Base-by-base conservation (phyloP, 2,888 invertebrate species). In the Neria commutata region DNA sequence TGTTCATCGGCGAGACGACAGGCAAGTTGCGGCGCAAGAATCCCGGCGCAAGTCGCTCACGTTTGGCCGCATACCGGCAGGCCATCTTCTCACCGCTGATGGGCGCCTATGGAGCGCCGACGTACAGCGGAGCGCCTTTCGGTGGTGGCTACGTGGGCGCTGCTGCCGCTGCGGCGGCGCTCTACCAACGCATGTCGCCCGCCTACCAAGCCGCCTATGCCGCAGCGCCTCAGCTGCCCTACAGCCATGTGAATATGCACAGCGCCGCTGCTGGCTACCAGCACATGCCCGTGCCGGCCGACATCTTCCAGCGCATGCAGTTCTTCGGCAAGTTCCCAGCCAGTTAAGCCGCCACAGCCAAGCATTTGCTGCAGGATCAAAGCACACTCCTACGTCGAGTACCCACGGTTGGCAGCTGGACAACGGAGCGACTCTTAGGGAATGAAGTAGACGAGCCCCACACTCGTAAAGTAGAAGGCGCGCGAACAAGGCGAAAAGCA, bases 1-100 rank as follows among this genome's bases (percentile, higher is more conserved):
- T 99, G 14, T 98, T 97, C 80, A 99, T 99, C 75, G 98, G 98
- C 0, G 95, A 96, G 1, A 95, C 96, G 0, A 98, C 98, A 0
- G 98, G 98, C 2, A 99, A 99, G 83, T 83, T 99, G 58, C 86
- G 98, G 4, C 83, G 98, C 58, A 85, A 96, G 62, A 94, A 95
- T 24, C 95, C 96, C 1, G 93, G 94, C 0, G 94, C 94, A 0
- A 93, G 94, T 6, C 85, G 96, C 59, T 92, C 92, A 11, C 85
- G 96, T 5, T 82, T 97, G 25, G 95, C 95, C 0, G 95, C 95
- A 17, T 93, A 95, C 76, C 93, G 94, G 72, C 85, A 94, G 59
- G 75, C 78, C 25, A 74, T 80, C 37, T 78, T 78, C 60, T 73
- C 78, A 34, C 78, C 80, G 3, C 70, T 78, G 61, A 57, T 76